Percentiles rank a stretch among this genome's conserved stretches.
phyloP scores from a whole-genome alignment of 2,113 vertebrate species.

The Gopherus flavomarginatus region DNA sequence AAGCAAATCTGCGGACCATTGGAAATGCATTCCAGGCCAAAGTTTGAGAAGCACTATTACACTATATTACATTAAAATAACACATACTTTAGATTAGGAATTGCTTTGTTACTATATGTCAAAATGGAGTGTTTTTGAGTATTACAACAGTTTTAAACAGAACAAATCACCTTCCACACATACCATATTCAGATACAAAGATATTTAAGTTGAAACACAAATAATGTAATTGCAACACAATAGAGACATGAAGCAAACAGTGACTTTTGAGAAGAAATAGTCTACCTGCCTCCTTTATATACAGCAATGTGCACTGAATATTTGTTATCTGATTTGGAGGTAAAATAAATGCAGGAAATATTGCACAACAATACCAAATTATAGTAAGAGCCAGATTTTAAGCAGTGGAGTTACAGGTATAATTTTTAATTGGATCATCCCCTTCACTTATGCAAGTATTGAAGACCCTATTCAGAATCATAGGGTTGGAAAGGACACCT shows the following conservation, averaged over 20 bases:
- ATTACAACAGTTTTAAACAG: neutral
- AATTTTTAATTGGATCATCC: slow-evolving; percentile 13
- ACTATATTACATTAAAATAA: neutral
- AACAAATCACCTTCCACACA: neutral
- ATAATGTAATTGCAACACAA: neutral
- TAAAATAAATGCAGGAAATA: neutral
- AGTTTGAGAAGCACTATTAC: neutral
- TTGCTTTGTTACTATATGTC: neutral
- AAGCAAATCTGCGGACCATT: neutral
- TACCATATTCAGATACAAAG: neutral
- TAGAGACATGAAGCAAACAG: neutral
- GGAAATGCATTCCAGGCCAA: neutral
- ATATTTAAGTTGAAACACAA: neutral
- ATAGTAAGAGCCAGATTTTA: slow-evolving; percentile 21
- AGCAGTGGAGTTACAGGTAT: neutral
- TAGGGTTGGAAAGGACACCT: too few species aligned
- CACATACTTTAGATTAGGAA: neutral
- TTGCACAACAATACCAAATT: neutral
- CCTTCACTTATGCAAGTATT: neutral
- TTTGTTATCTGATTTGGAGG: neutral
- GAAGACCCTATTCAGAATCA: neutral
- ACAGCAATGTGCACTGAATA: neutral
- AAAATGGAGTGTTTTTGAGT: neutral
- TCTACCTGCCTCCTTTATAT: rapidly evolving
- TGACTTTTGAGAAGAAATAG: neutral